phyloP scores from a whole-genome alignment of 2,888 invertebrate genomes.

The Dryomyza anilis region DNA sequence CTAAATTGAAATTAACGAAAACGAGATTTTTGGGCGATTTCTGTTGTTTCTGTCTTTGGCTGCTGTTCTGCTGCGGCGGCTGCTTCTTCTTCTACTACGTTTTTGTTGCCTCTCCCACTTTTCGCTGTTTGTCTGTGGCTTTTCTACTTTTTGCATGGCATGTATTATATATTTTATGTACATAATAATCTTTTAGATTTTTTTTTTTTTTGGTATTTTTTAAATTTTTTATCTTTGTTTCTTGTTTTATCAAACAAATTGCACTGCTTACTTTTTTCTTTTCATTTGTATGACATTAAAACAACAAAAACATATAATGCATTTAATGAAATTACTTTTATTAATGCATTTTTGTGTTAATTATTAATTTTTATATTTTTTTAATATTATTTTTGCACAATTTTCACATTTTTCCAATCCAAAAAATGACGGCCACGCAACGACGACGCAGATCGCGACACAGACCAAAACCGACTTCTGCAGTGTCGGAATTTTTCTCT shows the following conservation, averaged over 20 bases:
- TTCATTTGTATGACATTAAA: not conserved
- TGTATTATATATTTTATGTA: not conserved
- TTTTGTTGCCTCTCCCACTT: slow-evolving; percentile 11
- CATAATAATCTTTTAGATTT: not conserved
- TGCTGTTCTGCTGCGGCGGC: slow-evolving; percentile 22
- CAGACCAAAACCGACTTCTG: too few species aligned
- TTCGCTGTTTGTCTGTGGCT: not conserved
- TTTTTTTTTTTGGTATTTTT: not conserved
- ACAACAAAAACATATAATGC: too few species aligned
- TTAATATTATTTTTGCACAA: too few species aligned
- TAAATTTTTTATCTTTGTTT: not conserved
- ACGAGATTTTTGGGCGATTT: slow-evolving; percentile 51
- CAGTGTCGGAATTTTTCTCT: slow-evolving; percentile 48
- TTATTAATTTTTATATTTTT: too few species aligned
- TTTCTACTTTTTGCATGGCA: not conserved
- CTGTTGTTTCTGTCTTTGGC: slow-evolving; percentile 43
- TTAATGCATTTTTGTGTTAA: too few species aligned
- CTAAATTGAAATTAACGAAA: slow-evolving; percentile 23
- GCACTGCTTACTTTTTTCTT: not conserved
- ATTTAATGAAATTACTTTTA: too few species aligned
- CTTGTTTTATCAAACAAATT: not conserved
- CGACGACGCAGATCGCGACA: too few species aligned
- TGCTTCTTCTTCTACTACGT: slow-evolving; percentile 15
- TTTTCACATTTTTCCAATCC: too few species aligned
- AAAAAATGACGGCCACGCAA: too few species aligned